These are phyloP conservation scores for Drosophila birchii DNA, from an alignment of 2,888 invertebrate species.

Conservation along the genomic window DNA sequence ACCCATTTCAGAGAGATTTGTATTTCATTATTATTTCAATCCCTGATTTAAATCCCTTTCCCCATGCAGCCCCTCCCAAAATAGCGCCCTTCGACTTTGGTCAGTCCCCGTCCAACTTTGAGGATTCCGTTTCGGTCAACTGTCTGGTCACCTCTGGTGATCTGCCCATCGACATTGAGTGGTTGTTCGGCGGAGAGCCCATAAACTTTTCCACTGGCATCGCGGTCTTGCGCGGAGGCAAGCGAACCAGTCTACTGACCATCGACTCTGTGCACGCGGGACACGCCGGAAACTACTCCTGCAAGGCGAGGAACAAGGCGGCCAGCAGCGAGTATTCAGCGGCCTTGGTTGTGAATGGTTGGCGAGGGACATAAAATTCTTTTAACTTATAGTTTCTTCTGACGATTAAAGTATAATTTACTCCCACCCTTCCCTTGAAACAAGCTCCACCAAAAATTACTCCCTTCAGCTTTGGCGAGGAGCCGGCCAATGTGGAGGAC, in stretches of 20 bases:
- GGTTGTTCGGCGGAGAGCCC: conserved; percentile 85
- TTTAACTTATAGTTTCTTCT: conserved; percentile 6
- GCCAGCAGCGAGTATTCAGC: conserved; percentile 85
- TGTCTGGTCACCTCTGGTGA: conserved; percentile 90
- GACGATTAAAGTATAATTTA: conserved; percentile 77
- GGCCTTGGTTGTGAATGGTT: conserved; percentile 83
- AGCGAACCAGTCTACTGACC: conserved; percentile 87
- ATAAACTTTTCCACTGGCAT: conserved; percentile 81
- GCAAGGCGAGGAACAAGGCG: conserved; percentile 88
- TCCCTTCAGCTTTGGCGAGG: conserved; percentile 91
- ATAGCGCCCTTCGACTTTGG: conserved; percentile 91
- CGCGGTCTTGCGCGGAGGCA: conserved; percentile 84
- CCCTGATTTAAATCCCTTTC: conserved; percentile 1
- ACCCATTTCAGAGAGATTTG: conserved; percentile 3
- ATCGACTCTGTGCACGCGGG: conserved; percentile 88
- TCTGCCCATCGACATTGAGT: conserved; percentile 88
- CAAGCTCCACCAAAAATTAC: conserved; percentile 91
- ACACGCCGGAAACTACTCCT: conserved; percentile 88
- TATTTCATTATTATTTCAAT: conserved; percentile 20
- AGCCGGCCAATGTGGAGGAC: conserved; percentile 89
- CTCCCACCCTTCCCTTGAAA: conserved; percentile 67
- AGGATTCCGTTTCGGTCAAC: conserved; percentile 89
- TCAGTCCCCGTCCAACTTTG: conserved; percentile 89
- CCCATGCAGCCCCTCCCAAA: conserved; percentile 89
- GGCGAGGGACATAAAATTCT: conserved; percentile 11